These are phyloP conservation scores for Ophthalmolycus amberensis DNA, from an alignment of 2,113 vertebrate species.

Conservation along the genomic window DNA sequence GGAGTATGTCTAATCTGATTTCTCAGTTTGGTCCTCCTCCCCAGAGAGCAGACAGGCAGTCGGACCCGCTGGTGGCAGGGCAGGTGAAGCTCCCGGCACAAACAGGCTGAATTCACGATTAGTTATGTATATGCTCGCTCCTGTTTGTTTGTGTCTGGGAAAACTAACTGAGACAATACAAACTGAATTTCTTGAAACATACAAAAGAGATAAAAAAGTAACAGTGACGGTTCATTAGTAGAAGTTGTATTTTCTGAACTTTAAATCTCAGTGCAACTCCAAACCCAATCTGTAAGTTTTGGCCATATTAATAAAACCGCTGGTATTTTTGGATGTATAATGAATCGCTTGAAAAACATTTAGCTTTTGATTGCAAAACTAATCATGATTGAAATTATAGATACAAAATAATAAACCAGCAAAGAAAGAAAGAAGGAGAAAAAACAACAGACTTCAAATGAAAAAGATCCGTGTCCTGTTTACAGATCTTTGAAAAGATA, in stretches of 20 bases:
- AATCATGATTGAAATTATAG: not conserved
- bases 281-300: not conserved
- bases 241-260: not conserved
- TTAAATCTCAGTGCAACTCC: slow-evolving; percentile 2
- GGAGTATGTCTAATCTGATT: slow-evolving; percentile 67
- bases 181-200: slow-evolving; percentile 9
- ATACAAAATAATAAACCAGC: not conserved
- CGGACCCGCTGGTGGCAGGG: slow-evolving; percentile 9
- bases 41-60: slow-evolving; percentile 22
- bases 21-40: slow-evolving; percentile 42
- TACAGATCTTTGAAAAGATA: not conserved
- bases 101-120: slow-evolving; percentile 17
- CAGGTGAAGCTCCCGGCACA: slow-evolving; percentile 20
- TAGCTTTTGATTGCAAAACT: not conserved
- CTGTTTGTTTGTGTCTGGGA: slow-evolving; percentile 12
- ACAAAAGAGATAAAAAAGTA: not conserved
- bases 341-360: not conserved
- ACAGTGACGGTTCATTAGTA: not conserved
- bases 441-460: not conserved
- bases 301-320: not conserved
- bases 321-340: not conserved
- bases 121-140: slow-evolving; percentile 11
- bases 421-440: not conserved
- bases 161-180: slow-evolving; percentile 4
- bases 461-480: not conserved